Conservation (phyloP, 2,888 invertebrate genomes). For the Odontothrips loti region DNA sequence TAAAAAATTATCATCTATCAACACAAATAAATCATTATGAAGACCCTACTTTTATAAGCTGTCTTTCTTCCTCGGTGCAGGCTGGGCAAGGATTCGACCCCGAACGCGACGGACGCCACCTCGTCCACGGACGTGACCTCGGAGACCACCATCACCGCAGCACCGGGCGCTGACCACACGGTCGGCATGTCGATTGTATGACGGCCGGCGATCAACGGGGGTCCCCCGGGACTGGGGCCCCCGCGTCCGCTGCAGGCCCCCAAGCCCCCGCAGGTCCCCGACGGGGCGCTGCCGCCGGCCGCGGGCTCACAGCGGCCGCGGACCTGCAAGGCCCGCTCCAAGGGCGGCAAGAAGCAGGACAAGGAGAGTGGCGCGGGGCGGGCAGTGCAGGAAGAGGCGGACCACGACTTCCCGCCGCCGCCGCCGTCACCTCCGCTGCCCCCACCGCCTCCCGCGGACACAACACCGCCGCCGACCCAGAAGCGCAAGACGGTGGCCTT, state of each 20-base stretch:
- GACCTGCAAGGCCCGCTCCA: neutral
- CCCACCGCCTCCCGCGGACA: neutral
- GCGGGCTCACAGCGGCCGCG: neutral
- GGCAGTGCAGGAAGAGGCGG: neutral
- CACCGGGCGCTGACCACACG: slow-evolving; percentile 28
- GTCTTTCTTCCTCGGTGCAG: neutral
- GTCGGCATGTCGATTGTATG: slow-evolving; percentile 24
- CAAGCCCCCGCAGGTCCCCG: neutral
- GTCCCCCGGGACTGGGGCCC: neutral
- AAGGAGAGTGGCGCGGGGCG: neutral
- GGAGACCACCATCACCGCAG: slow-evolving; percentile 36
- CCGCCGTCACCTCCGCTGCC: neutral
- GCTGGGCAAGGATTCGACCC: slow-evolving; percentile 34
- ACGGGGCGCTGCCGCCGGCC: neutral
- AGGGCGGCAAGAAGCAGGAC: neutral
- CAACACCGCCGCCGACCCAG: neutral
- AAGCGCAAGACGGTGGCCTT: slow-evolving; percentile 11
- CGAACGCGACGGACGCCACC: slow-evolving; percentile 39
- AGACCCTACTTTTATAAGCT: too few species aligned
- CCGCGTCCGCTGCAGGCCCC: neutral
- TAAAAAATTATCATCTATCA: too few species aligned
- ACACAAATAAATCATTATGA: too few species aligned
- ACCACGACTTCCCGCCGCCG: neutral
- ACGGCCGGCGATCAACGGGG: slow-evolving; percentile 10
- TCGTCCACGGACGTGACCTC: slow-evolving; percentile 39